Evolutionary conservation across 2,797 vertebrate genomes (phyloP).

Genomic region (Coreius guichenoti): DNA sequence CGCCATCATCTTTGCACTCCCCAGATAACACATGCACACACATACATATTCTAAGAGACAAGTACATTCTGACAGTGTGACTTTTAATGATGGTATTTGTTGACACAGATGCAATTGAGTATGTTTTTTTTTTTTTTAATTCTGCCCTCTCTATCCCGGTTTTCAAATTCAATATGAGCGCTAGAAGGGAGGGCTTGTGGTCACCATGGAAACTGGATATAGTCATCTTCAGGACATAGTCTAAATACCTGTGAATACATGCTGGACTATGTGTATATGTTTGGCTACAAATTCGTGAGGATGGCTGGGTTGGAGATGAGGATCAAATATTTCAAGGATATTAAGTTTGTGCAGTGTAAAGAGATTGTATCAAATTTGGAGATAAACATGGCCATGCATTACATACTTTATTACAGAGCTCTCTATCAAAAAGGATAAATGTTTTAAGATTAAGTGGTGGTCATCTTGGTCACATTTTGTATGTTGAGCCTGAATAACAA

Average conservation of each 20-base stretch:
- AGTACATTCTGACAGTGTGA: slow-evolving; percentile 22
- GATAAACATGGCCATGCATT: slow-evolving; percentile 37
- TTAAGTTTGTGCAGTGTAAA: slow-evolving; percentile 28
- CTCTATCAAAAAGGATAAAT: slow-evolving; percentile 24
- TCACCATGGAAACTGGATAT: slow-evolving; percentile 77
- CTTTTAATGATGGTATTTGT: slow-evolving; percentile 30
- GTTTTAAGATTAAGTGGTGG: slow-evolving; percentile 14
- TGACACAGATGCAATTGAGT: slow-evolving; percentile 20
- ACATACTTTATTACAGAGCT: slow-evolving; percentile 15
- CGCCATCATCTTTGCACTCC: neutral
- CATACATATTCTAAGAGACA: neutral
- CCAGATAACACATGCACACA: slow-evolving; percentile 21
- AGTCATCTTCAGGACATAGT: slow-evolving; percentile 66
- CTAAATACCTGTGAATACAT: slow-evolving; percentile 60
- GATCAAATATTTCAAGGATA: slow-evolving; percentile 18
- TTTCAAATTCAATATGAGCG: slow-evolving; percentile 64
- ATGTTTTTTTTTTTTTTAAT: slow-evolving; percentile 58
- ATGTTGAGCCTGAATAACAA: slow-evolving; percentile 39
- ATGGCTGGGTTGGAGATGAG: slow-evolving; percentile 8
- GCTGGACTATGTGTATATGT: slow-evolving; percentile 46
- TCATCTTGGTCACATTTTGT: slow-evolving; percentile 10
- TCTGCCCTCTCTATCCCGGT: slow-evolving; percentile 63
- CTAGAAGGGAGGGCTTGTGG: slow-evolving; percentile 62
- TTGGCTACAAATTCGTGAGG: slow-evolving; percentile 8
- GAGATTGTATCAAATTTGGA: slow-evolving; percentile 28